Conservation (phyloP, 2,797 vertebrate genomes). For the Parotocinclus haroldoi region DNA sequence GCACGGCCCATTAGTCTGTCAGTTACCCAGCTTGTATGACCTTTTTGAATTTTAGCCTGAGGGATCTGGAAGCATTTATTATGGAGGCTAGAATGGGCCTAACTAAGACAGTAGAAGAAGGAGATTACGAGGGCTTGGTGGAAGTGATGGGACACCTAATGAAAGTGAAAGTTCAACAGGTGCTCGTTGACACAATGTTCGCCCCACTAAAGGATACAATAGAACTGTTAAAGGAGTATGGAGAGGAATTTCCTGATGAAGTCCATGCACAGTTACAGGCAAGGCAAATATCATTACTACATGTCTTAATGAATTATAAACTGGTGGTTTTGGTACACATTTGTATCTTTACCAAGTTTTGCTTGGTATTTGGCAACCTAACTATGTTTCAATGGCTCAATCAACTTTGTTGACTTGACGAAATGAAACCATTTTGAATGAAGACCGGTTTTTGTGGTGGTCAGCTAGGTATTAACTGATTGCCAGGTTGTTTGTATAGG, state of each 20-base stretch:
- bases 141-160: constrained; percentile 74
- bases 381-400: too few species aligned
- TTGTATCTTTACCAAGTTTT: too few species aligned
- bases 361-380: too few species aligned
- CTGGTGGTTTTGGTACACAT: too few species aligned
- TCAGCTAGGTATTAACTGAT: too few species aligned
- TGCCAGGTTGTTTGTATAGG: too few species aligned
- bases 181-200: constrained; percentile 72
- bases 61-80: constrained; percentile 73
- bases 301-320: too few species aligned
- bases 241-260: constrained; percentile 70
- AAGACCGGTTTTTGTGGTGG: too few species aligned
- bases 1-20: too few species aligned
- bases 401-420: too few species aligned
- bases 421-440: too few species aligned
- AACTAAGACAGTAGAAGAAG: constrained; percentile 67
- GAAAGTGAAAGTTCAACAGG: constrained; percentile 73
- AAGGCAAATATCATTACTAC: not conserved
- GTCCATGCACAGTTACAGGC: constrained; percentile 78
- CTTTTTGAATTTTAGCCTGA: constrained; percentile 61
- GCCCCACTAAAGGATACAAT: constrained; percentile 76
- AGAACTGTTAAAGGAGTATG: constrained; percentile 72
- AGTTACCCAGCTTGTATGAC: not conserved
- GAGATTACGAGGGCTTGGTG: constrained; percentile 71
- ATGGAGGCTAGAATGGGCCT: constrained; percentile 61